Base-by-base conservation (phyloP, 2,888 invertebrate species). In the Platerodrilus igneus region DNA sequence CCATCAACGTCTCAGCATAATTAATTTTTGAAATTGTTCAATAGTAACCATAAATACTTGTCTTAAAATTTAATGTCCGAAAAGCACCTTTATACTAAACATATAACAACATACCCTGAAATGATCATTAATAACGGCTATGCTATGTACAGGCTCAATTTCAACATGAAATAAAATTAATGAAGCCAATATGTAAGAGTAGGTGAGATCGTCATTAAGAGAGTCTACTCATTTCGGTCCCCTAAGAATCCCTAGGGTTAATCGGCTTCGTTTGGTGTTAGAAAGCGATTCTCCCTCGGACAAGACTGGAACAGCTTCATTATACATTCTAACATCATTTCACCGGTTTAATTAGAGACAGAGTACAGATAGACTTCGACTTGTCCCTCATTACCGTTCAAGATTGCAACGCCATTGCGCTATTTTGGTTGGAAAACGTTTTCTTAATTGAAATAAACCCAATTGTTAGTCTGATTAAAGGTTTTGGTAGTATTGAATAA, bases 231-330 rank as follows among this genome's bases (percentile, higher is more conserved):
- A 43, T 43, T 33, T 40, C 42, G 41, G 38, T 42, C 41, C 37
- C 39, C 44, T 34, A 41, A 49, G 48, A 45, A 46, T 55, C 37
- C 39, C 44, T 34, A 41, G 51, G 48, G 47, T 48, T 55, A 55
- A 55, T 55, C 55, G 52, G 55, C 55, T 55, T 55, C 55, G 52
- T 55, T 55, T 55, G 53, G 48, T 48, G 46, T 45, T 41, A 41
- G 41, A 23, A 45, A 45, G 30, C 40, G 45, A 35, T 36, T 39
- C 47, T 40, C 47, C 42, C 47, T 47, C 45, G 50, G 50, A 48
- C 52, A 52, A 29, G 37, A 32, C 45, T 44, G 48, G 39, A 48
- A 43, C 44, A 38, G 49, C 53, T 53, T 53, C 53, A 53, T 53
- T 52, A 52, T 49, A 52, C 50, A 53, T 51, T 49, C 50, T 45